Base-by-base conservation (phyloP, 1,140 invertebrate species). In the Drosophila pandora region DNA sequence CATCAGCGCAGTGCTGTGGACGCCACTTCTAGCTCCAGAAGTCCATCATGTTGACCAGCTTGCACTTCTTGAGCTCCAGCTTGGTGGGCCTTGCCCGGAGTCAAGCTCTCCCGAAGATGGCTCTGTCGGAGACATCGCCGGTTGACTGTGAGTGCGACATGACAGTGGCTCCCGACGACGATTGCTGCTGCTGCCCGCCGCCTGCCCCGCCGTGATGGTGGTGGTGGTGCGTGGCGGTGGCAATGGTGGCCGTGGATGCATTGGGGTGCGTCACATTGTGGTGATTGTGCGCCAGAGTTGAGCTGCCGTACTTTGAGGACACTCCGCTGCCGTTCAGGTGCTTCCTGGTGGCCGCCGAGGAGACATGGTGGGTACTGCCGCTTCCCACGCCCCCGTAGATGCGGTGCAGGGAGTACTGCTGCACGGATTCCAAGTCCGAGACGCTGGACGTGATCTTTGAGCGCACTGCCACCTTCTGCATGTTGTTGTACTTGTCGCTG, bases 61-160 rank as follows among this genome's bases (percentile, higher is more conserved):
- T 92, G 79, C 84, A 91, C 63, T 91, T 91, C 68, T 90, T 91
- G 55, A 91, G 80, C 80, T 91, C 90, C 61, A 91, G 64, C 75
- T 91, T 90, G n/a, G 88, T 91, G 62, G 90, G 83, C 56, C 90
- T 62, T n/a, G 89, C 83, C 55, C 84, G 76, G 64, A 88, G 91
- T 94, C 94, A 94, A 93, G 94, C 94, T n/a, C 93, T 90, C 54
- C 93, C 93, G 75, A 94, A 91, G 90, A 94, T 94, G 61, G 93
- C 93, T 28, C 82, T 81, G 61, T 87, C 82, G 48, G 93, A 91
- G 13, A 94, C 94, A 90, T 94, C 93, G 13, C 94, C 94, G 3
- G 94, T 94, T 13, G 93, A 94, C 78, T 94, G 94, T 3, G 93
- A 94, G 82, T 94, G 93, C 2, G 93, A 93, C 72, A 94, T 93